phyloP scores from a whole-genome alignment of 2,797 vertebrate genomes.

The Pseudochromis fuscus region DNA sequence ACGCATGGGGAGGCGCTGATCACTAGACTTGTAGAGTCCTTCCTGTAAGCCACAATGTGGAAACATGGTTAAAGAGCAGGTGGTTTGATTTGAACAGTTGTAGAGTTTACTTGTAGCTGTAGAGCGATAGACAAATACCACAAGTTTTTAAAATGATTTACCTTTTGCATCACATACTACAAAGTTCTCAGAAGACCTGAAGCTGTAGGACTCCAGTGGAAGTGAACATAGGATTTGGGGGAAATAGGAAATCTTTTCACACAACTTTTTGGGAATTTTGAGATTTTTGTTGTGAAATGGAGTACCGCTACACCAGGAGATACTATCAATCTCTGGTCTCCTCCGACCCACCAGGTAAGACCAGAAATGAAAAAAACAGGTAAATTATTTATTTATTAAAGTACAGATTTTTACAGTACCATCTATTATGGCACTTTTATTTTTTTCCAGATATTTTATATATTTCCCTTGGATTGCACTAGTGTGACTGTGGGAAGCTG shows the following conservation, averaged over 20 bases:
- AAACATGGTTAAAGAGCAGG: constrained; percentile 19
- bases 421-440: neutral
- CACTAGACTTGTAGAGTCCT: constrained; percentile 18
- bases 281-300: constrained; percentile 65
- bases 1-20: constrained; percentile 51
- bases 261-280: constrained; percentile 19
- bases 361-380: no score
- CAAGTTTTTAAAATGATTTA: constrained; percentile 23
- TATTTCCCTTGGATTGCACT: no score
- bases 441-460: constrained; percentile 15
- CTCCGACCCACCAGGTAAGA: constrained; percentile 63
- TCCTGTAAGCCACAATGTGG: constrained; percentile 19
- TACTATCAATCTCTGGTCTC: constrained; percentile 35
- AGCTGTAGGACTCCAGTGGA: neutral
- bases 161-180: neutral
- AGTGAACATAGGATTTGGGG: constrained; percentile 28
- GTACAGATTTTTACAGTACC: no score
- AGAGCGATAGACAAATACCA: constrained; percentile 10
- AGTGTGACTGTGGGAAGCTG: no score
- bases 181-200: constrained; percentile 8
- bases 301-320: constrained; percentile 54
- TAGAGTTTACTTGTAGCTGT: constrained; percentile 21
- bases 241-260: constrained; percentile 5
- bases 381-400: no score
- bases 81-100: constrained; percentile 27